phyloP scores from a whole-genome alignment of 2,113 vertebrate species.

The Indicator indicator region DNA sequence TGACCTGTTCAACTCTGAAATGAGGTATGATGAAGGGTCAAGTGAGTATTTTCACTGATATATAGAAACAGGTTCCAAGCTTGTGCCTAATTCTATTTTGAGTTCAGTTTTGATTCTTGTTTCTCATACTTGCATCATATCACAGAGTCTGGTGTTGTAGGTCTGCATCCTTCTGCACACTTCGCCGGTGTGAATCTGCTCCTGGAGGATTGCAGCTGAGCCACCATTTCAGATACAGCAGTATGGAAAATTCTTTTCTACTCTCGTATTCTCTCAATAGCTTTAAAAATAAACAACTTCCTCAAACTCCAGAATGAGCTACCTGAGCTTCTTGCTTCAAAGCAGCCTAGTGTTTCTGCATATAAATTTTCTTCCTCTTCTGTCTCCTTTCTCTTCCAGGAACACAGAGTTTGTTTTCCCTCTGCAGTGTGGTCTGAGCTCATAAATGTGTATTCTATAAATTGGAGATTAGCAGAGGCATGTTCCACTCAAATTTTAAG shows the following conservation, averaged over 20 bases:
- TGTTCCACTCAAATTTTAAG: not conserved
- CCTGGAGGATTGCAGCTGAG: not conserved
- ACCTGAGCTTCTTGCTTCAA: not conserved
- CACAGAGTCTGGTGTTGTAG: not conserved
- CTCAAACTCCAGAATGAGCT: not conserved
- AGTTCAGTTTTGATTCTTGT: fast-evolving
- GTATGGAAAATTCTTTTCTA: not conserved
- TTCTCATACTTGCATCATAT: fast-evolving
- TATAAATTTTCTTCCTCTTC: not conserved
- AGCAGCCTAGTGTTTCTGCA: not conserved
- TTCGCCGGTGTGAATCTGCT: not conserved
- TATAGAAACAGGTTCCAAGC: not conserved
- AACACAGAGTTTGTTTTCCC: not conserved
- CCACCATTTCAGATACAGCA: not conserved
- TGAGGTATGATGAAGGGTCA: not conserved
- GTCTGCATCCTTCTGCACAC: fast-evolving
- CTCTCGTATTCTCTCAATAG: not conserved
- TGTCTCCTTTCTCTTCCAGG: not conserved
- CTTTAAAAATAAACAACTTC: not conserved
- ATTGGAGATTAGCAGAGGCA: not conserved
- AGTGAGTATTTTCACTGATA: fast-evolving
- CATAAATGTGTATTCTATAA: not conserved
- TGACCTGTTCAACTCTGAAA: not conserved
- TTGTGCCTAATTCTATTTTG: not conserved
- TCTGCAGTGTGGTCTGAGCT: not conserved